Conservation (phyloP, 2,888 invertebrate genomes). For the Melipona beecheii region DNA sequence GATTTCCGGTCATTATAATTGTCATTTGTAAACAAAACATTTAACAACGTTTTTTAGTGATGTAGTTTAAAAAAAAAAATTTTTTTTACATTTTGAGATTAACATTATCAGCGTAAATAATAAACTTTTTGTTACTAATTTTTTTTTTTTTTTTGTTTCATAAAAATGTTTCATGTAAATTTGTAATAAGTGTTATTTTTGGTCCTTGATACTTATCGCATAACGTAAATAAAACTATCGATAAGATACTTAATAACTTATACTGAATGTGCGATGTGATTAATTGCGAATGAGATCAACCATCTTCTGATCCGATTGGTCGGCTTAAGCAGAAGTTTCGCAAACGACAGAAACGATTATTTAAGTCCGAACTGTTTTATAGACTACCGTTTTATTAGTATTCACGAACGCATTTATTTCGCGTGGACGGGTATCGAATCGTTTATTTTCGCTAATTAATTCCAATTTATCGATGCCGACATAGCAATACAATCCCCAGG, state of each 20-base stretch:
- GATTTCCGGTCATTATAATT: no score
- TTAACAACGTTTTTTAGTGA: no score
- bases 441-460: conserved; percentile 72
- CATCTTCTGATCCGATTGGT: conserved; percentile 21
- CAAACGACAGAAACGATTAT: conserved; percentile 45
- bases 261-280: conserved; percentile 37
- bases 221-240: background rate
- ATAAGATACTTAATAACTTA: conserved; percentile 26
- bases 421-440: conserved; percentile 61
- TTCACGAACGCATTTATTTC: conserved; percentile 65
- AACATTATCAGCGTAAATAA: no score
- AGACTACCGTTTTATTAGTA: conserved; percentile 62
- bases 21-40: no score
- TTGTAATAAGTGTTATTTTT: no score
- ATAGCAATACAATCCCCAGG: conserved; percentile 39
- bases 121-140: no score
- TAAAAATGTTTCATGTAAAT: no score
- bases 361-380: conserved; percentile 29
- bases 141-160: no score
- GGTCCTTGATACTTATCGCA: no score
- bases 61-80: no score
- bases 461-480: conserved; percentile 68
- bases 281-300: conserved; percentile 52
- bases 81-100: no score
- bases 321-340: conserved; percentile 42